Evolutionary conservation across 2,888 invertebrate species (phyloP).

Genomic region (Adelphocoris suturalis): DNA sequence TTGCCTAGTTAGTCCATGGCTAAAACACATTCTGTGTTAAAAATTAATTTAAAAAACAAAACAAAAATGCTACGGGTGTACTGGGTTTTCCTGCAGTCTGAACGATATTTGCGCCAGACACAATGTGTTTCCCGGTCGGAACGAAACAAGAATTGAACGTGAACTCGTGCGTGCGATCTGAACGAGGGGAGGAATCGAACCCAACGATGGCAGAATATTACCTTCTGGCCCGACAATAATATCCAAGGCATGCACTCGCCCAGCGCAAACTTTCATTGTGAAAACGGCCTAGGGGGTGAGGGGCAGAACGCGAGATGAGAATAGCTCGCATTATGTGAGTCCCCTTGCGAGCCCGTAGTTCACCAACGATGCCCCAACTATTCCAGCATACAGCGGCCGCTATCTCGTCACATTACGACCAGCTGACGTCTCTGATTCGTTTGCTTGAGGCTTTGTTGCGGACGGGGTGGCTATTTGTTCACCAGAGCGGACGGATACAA

Average conservation of each 20-base stretch:
- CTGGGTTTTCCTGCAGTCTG: no score
- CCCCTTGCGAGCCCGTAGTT: not conserved
- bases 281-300: not conserved
- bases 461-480: not conserved
- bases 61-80: no score
- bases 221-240: not conserved
- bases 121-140: no score
- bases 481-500: not conserved
- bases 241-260: constrained; percentile 23
- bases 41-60: no score
- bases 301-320: constrained; percentile 5
- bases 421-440: not conserved
- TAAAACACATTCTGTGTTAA: no score
- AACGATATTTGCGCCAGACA: no score
- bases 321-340: not conserved
- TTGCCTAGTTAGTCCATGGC: no score
- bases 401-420: constrained; percentile 10
- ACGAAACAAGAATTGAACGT: not conserved
- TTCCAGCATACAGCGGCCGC: not conserved
- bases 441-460: not conserved
- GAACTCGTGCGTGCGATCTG: not conserved
- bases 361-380: constrained; percentile 11
- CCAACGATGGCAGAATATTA: not conserved
- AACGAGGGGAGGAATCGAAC: not conserved
- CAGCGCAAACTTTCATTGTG: not conserved